These are phyloP conservation scores for Callimico goeldii DNA, from an alignment of 2,797 vertebrate genomes.

Conservation along the genomic window DNA sequence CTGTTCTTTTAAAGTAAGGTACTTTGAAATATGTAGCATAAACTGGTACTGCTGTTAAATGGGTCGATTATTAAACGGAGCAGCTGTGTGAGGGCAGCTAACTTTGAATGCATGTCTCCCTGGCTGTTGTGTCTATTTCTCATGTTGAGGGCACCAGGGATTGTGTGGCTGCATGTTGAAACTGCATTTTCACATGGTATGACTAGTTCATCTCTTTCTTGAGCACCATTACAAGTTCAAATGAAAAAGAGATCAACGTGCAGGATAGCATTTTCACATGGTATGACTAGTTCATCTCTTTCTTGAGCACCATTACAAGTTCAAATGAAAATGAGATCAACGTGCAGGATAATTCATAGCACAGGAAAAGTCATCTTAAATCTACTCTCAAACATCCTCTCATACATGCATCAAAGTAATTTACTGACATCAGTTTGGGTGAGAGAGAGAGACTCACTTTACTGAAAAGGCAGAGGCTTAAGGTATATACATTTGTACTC, in stretches of 20 bases:
- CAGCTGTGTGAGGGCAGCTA: conserved; percentile 87
- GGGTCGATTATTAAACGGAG: conserved; percentile 87
- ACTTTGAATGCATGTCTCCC: conserved; percentile 84
- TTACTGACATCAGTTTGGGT: neutral
- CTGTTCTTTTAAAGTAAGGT: conserved; percentile 85
- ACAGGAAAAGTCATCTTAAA: neutral
- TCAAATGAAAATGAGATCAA: neutral
- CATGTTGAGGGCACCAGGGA: neutral
- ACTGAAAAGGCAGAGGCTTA: conserved; percentile 50
- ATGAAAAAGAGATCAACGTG: neutral
- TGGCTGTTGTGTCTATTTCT: conserved; percentile 9
- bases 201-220: neutral
- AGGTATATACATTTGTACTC: conserved; percentile 12
- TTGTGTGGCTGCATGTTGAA: conserved; percentile 4
- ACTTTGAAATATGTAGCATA: conserved; percentile 92
- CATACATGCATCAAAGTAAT: neutral
- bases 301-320: neutral
- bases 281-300: neutral
- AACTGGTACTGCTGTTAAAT: conserved; percentile 89
- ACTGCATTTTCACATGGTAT: neutral
- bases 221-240: conserved; percentile 9
- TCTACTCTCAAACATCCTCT: neutral
- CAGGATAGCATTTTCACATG: neutral
- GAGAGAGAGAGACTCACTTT: neutral
- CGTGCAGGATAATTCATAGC: neutral